A percentile compares a stretch with the other conserved stretches of the same genome.
Evolutionary conservation across 1,140 invertebrate species (phyloP).

Genomic region (Brachionus sp.): DNA sequence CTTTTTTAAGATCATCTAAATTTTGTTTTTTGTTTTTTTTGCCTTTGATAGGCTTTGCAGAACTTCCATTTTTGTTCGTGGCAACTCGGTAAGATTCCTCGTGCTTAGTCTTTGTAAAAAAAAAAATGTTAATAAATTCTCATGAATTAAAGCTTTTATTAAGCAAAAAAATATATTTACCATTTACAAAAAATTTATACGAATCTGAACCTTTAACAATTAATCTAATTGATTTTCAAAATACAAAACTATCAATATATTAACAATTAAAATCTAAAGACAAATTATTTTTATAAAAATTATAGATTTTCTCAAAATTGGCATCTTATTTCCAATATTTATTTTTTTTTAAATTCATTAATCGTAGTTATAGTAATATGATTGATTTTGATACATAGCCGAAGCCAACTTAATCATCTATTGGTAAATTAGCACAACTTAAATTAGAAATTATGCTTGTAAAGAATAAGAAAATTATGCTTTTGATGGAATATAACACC

Average conservation of each 20-base stretch:
- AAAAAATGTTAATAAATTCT: neutral
- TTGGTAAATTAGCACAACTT: neutral
- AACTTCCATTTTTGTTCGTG: neutral
- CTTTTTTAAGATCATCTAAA: conserved; percentile 41
- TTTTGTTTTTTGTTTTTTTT: conserved; percentile 36
- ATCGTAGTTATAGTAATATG: conserved; percentile 27
- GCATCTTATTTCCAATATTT: neutral
- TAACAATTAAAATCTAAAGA: neutral
- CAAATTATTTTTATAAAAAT: neutral
- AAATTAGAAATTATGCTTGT: neutral
- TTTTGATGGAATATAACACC: conserved; percentile 11
- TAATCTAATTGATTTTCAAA: neutral
- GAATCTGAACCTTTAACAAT: neutral
- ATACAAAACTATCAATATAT: conserved; percentile 8
- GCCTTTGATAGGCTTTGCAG: neutral
- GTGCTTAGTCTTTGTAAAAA: conserved; percentile 13
- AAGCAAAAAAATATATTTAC: neutral
- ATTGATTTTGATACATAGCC: conserved; percentile 5
- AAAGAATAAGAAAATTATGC: conserved; percentile 5
- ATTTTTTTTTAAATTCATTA: neutral
- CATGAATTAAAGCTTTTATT: neutral
- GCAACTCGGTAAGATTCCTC: conserved; percentile 38
- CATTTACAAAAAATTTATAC: neutral
- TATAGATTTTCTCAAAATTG: neutral
- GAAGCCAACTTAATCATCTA: neutral